Evolutionary conservation across 1,140 invertebrate genomes (phyloP), one percentile per base, ranked within the genome.

Genomic region (Whitmania pigra): DNA sequence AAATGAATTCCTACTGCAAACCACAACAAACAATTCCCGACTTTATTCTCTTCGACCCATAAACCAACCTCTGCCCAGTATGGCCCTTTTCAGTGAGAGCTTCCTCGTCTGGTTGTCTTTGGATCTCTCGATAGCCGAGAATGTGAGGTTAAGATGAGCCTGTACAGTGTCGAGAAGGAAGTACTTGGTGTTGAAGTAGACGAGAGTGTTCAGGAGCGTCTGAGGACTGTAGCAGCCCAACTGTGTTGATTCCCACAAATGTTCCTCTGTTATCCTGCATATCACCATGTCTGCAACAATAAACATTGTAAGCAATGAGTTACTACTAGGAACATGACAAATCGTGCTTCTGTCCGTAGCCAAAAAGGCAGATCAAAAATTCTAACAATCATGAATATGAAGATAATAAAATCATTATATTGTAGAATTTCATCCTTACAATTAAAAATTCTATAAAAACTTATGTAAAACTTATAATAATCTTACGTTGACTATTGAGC

Each of bases 121-220:
- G 55, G 66, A n/a, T 29, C 54, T 72, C 3, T 25, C 49, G 49
- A 72, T 17, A 22, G 49, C 54, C 9, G 71, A 22, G 54, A 72
- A 72, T 13, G 71, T 66, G 17, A 72, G 31, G n/a, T 27, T 60
- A 17, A 67, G n/a, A 29, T 74, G 73, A 18, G n/a, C 73, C 6
- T 74, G 49, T 2, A 55, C 55, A 2, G 73, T 67, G 27, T 67
- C 43, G 2, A 74, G 40, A 4, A 40, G 22, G 29, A 74, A 72
- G 53, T 74, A 67, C 40, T 73, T 72, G 11, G 73, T 74, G 43
- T 69, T 66, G 22, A 73, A 67, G 54, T 74, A 74, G 27, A 74
- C n/a, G 29, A 74, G 25, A 15, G 73, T 74, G 40, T 40, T 69
- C n/a, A 74, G 31, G 11, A 74, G 40, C 17, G 71, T 54, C 31